Base-by-base conservation (phyloP, 1,140 invertebrate species). In the Temnothorax longispinosus region DNA sequence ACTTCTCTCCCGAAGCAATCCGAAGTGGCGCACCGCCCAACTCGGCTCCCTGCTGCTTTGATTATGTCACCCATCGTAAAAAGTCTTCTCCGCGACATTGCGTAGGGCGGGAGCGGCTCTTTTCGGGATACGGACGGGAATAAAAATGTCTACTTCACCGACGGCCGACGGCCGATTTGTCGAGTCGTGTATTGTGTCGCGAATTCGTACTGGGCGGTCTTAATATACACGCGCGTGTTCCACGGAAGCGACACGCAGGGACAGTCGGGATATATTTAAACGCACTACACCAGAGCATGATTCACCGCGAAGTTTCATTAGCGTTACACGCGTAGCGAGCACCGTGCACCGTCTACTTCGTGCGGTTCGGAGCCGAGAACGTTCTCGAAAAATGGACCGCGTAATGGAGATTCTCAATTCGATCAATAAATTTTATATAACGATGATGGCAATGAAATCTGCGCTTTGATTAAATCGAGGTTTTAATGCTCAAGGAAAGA, bases 241-340 rank as follows among this genome's bases (percentile, higher is more conserved):
- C 60, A 21, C 74, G 81, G 75, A 88, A 89, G 44, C 81, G 75
- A 65, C 58, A 67, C 69, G 41, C 81, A 77, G 69, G 87, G 84
- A 87, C n/a, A 72, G 60, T 65, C 75, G 75, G 41, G 21, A 88
- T 88, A 78, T 89, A 89, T 89, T 89, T 89, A 89, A 81, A 89
- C 88, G 56, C 80, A 8, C 52, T 50, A 47, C 80, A 58, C 81
- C 56, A 18, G 32, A 77, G 75, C 76, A 27, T 89, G 87, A 89
- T 89, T 89, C 87, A 89, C 84, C 84, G 13, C n/a, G 50, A 35
- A 10, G 44, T 88, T 88, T 89, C 84, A 72, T 88, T 86, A 86
- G 87, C 41, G 44, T n/a, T 15, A 41, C 47, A 13, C 64, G 10
- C 41, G 10, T 27, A 35, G 41, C 60, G 47, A 27, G 27, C 27